phyloP scores from a whole-genome alignment of 2,113 vertebrate genomes.

The Sceloporus tristichus region DNA sequence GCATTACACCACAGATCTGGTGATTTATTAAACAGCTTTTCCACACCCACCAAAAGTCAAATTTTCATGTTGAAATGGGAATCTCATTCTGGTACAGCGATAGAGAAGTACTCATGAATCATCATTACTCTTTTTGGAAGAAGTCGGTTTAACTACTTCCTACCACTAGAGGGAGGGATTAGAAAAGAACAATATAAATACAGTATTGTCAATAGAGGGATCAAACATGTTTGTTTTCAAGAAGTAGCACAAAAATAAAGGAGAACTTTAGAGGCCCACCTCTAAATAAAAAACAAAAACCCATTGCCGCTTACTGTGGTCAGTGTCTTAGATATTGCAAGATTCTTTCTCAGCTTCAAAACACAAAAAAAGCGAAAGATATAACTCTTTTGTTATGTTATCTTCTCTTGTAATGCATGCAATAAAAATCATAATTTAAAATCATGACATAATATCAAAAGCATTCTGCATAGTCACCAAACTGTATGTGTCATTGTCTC shows the following conservation, averaged over 20 bases:
- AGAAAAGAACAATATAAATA: conserved; percentile 16
- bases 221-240: background rate
- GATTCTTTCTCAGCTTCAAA: background rate
- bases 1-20: background rate
- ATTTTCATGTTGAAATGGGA: background rate
- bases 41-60: background rate
- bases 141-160: conserved; percentile 3
- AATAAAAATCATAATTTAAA: too few relatives aligned
- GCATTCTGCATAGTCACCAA: background rate
- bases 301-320: background rate
- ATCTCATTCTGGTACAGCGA: background rate
- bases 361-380: background rate
- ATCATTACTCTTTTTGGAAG: background rate
- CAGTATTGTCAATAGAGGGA: background rate
- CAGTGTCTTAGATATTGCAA: background rate
- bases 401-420: too few relatives aligned
- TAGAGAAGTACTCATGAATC: background rate
- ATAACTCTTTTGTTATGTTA: background rate
- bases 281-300: background rate
- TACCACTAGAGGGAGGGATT: conserved; percentile 6
- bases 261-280: too few relatives aligned
- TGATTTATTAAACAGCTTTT: background rate
- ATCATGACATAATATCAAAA: background rate
- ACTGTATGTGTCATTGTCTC: too few relatives aligned
- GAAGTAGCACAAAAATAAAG: background rate